phyloP scores from a whole-genome alignment of 2,797 vertebrate species.

The Cossypha caffra region DNA sequence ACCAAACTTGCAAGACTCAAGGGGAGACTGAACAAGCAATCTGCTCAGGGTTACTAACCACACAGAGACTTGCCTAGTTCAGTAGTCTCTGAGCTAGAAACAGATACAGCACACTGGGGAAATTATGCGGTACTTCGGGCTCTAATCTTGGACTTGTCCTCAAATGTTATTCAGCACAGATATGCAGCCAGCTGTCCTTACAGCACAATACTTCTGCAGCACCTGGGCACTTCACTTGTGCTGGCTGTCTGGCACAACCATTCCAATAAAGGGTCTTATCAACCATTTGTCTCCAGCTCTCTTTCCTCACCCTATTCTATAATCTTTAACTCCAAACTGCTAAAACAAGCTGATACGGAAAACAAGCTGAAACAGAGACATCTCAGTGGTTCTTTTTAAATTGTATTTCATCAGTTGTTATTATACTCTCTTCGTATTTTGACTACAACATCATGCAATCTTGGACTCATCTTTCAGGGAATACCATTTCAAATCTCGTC shows the following conservation, averaged over 20 bases:
- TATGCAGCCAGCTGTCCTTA: not conserved
- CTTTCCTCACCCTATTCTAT: not conserved
- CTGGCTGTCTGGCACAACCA: not conserved
- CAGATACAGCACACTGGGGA: not conserved
- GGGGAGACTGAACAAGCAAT: not conserved
- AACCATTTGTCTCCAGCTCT: not conserved
- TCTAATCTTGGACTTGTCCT: slow-evolving; percentile 5
- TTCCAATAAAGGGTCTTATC: not conserved
- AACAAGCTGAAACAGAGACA: not conserved
- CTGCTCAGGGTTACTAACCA: not conserved
- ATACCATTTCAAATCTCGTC: not conserved
- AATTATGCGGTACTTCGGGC: not conserved
- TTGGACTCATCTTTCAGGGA: not conserved
- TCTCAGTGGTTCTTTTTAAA: not conserved
- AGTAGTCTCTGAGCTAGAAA: not conserved
- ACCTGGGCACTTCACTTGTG: not conserved
- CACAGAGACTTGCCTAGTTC: not conserved
- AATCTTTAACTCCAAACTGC: not conserved
- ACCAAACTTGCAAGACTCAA: not conserved
- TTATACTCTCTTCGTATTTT: not conserved
- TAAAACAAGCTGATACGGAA: not conserved
- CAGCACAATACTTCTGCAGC: fast-evolving
- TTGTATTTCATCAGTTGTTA: not conserved
- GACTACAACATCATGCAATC: not conserved
- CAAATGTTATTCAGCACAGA: not conserved